Conservation (phyloP, 2,888 invertebrate genomes). For the Xestia ashworthii region DNA sequence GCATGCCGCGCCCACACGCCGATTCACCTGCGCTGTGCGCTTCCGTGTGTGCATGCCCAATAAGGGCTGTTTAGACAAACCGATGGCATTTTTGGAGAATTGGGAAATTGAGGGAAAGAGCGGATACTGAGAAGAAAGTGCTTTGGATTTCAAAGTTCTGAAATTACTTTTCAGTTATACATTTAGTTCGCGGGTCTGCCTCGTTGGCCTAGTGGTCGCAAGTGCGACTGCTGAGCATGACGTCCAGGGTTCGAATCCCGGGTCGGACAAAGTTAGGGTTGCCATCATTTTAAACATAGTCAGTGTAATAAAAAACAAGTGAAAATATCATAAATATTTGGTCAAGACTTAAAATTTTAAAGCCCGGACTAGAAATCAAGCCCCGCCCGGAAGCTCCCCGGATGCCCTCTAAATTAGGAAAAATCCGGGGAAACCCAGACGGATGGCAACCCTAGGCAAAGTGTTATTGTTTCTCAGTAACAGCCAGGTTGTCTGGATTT, state of each 20-base stretch:
- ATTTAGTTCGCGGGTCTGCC: background rate
- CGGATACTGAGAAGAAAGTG: background rate
- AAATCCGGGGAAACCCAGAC: too few species aligned
- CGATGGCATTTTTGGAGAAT: conserved; percentile 45
- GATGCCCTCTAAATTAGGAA: too few species aligned
- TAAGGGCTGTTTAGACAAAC: conserved; percentile 61
- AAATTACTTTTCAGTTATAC: background rate
- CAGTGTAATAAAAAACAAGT: too few species aligned
- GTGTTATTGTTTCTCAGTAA: background rate
- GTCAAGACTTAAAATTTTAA: too few species aligned
- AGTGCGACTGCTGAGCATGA: background rate
- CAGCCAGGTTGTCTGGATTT: too few species aligned
- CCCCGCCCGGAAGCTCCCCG: too few species aligned
- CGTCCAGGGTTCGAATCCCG: background rate
- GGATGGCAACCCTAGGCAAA: background rate
- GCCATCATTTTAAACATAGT: too few species aligned
- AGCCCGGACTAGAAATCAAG: too few species aligned
- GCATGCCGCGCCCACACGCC: conserved; percentile 75
- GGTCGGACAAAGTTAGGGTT: background rate
- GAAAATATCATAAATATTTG: too few species aligned
- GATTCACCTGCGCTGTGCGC: conserved; percentile 77
- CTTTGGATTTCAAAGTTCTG: too few species aligned
- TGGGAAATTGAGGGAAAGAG: background rate
- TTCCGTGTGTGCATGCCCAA: conserved; percentile 76
- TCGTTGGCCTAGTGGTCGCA: background rate